Evolutionary conservation across 2,113 vertebrate species (phyloP).

Genomic region (Otis tarda): DNA sequence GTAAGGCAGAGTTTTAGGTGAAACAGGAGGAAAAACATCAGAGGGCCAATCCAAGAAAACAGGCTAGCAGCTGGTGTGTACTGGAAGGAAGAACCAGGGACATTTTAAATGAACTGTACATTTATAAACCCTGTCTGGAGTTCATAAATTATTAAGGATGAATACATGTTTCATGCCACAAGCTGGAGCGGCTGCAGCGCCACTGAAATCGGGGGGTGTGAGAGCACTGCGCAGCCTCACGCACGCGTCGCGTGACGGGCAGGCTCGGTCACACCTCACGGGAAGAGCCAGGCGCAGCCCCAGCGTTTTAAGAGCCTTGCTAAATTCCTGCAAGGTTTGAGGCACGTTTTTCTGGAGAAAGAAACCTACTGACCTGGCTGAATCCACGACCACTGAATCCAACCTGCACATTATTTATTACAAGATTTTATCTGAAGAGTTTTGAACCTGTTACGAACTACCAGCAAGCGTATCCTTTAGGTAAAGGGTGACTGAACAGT

Average conservation of each 20-base stretch:
- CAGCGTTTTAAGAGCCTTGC: not conserved
- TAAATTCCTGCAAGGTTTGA: not conserved
- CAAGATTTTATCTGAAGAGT: not conserved
- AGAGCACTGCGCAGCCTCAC: not conserved
- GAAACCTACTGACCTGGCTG: not conserved
- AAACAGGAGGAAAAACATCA: not conserved
- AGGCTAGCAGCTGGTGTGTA: not conserved
- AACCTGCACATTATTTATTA: not conserved
- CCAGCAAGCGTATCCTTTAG: not conserved
- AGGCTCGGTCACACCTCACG: not conserved
- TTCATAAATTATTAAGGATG: not conserved
- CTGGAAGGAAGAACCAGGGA: not conserved
- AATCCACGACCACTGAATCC: not conserved
- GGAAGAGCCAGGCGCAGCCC: not conserved
- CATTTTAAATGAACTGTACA: not conserved
- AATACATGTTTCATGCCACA: not conserved
- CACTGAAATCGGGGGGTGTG: fast-evolving
- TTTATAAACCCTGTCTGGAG: not conserved
- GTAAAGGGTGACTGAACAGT: not conserved
- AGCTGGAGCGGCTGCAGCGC: not conserved
- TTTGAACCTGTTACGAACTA: not conserved
- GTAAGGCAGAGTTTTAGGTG: not conserved
- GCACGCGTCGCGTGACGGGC: fast-evolving
- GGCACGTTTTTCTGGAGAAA: not conserved
- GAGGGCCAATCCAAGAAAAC: not conserved